Evolutionary conservation across 2,797 vertebrate genomes (phyloP).

Genomic region (Furcifer pardalis): DNA sequence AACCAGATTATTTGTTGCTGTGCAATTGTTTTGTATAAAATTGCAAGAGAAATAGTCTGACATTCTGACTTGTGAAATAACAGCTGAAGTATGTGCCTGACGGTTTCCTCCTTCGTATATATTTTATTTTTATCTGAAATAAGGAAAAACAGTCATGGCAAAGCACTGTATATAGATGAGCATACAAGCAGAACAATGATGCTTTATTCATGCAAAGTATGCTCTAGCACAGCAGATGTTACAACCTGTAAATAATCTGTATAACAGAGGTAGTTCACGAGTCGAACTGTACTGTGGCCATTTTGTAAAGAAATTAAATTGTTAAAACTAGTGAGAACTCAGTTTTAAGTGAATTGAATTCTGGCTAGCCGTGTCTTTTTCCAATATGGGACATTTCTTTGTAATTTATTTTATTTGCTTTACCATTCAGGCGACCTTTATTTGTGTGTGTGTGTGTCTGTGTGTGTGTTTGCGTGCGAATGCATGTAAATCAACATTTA

Average conservation of each 20-base stretch:
- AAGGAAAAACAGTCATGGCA: slow-evolving; percentile 43
- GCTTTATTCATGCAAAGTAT: slow-evolving; percentile 12
- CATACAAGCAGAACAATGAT: slow-evolving; percentile 14
- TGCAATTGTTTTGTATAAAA: slow-evolving; percentile 74
- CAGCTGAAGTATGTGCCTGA: slow-evolving; percentile 69
- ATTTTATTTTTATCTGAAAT: slow-evolving; percentile 55
- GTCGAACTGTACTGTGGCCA: background rate
- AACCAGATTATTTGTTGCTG: slow-evolving; percentile 74
- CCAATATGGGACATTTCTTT: slow-evolving; percentile 24
- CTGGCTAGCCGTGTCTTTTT: slow-evolving; percentile 18
- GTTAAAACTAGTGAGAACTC: slow-evolving; percentile 26
- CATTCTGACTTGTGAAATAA: slow-evolving; percentile 66
- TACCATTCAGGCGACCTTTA: slow-evolving; percentile 31
- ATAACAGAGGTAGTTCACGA: slow-evolving; percentile 27
- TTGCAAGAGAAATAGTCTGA: slow-evolving; percentile 64
- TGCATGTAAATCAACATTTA: slow-evolving; percentile 36
- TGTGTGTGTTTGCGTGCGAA: background rate
- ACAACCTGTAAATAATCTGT: slow-evolving; percentile 23
- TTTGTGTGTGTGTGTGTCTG: background rate
- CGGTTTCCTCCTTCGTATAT: slow-evolving; percentile 54
- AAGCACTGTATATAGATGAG: slow-evolving; percentile 52
- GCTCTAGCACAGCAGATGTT: slow-evolving; percentile 33
- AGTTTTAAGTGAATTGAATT: slow-evolving; percentile 36
- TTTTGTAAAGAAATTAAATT: slow-evolving; percentile 36
- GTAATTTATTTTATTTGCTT: slow-evolving; percentile 23